A percentile compares a stretch with the other conserved stretches of the same genome.
These are phyloP conservation scores for Sthenelais limicola DNA, from an alignment of 2,888 invertebrate species.

Conservation along the genomic window DNA sequence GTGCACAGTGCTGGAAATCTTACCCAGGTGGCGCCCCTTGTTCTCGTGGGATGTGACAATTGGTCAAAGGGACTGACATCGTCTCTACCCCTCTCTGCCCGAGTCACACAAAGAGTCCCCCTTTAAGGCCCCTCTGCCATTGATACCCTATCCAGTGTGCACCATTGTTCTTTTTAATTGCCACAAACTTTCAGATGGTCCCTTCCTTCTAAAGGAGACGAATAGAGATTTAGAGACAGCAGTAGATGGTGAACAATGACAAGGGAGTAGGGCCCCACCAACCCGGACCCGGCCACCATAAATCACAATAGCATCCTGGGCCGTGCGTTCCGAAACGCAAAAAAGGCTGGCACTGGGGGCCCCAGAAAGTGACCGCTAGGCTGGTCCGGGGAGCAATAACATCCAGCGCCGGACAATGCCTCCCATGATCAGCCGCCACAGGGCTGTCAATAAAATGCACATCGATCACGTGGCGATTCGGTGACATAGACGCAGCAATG, in stretches of 20 bases:
- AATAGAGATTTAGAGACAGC: not conserved
- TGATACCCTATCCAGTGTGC: not conserved
- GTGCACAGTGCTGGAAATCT: not conserved
- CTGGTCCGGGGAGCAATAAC: no score
- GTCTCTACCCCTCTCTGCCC: constrained; percentile 1
- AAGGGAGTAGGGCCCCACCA: no score
- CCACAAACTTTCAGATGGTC: constrained; percentile 18
- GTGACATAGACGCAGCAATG: no score
- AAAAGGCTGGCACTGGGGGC: no score
- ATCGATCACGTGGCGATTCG: no score
- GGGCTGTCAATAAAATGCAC: no score
- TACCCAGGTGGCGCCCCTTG: constrained; percentile 6
- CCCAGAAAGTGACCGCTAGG: no score
- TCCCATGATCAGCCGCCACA: no score
- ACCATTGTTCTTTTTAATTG: constrained; percentile 32
- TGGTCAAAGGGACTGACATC: constrained; percentile 33
- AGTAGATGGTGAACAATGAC: no score
- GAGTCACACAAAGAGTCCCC: not conserved
- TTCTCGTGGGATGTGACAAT: constrained; percentile 30
- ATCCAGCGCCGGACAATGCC: no score
- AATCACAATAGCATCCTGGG: not conserved
- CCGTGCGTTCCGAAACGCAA: not conserved
- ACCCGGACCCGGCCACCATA: constrained; percentile 10
- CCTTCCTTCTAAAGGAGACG: constrained; percentile 8
- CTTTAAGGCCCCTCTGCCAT: constrained; percentile 5